These are phyloP conservation scores for Danionella dracula DNA, from an alignment of 2,797 vertebrate species.

Conservation along the genomic window DNA sequence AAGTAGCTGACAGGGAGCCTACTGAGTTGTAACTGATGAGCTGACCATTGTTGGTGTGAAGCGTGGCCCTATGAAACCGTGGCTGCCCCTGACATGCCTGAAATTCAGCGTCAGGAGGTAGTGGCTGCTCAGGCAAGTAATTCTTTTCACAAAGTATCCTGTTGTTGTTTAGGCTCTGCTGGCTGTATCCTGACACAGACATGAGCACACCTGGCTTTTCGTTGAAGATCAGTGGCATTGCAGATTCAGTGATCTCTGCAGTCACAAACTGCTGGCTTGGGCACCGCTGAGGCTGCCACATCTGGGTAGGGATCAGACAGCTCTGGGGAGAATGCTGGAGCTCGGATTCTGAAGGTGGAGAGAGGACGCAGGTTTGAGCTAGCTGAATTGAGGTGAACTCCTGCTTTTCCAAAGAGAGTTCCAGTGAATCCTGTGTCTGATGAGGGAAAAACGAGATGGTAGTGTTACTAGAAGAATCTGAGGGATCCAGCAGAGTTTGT, in stretches of 20 bases:
- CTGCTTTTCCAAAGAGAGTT: constrained; percentile 81
- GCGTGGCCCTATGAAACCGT: constrained; percentile 90
- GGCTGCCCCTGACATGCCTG: constrained; percentile 91
- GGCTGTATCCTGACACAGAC: constrained; percentile 80
- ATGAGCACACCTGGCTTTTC: constrained; percentile 65
- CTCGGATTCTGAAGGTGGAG: constrained; percentile 90
- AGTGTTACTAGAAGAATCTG: constrained; percentile 84
- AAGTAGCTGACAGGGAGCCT: constrained; percentile 89
- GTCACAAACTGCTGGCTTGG: constrained; percentile 70
- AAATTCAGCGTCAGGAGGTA: constrained; percentile 86
- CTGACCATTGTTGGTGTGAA: constrained; percentile 87
- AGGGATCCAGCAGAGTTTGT: constrained; percentile 95
- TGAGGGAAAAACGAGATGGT: constrained; percentile 85
- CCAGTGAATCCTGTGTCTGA: constrained; percentile 78
- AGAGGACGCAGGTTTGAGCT: constrained; percentile 88
- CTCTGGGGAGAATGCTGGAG: constrained; percentile 90
- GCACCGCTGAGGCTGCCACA: constrained; percentile 80
- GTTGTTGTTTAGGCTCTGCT: constrained; percentile 79
- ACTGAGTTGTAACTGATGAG: constrained; percentile 97
- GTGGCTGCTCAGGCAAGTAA: constrained; percentile 77
- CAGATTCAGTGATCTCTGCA: constrained; percentile 74
- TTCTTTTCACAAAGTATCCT: constrained; percentile 91
- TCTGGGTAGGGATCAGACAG: constrained; percentile 76
- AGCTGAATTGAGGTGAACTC: constrained; percentile 86
- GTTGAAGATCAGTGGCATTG: constrained; percentile 76